Base-by-base conservation (phyloP, 2,888 invertebrate species). In the Gryllus longicercus region DNA sequence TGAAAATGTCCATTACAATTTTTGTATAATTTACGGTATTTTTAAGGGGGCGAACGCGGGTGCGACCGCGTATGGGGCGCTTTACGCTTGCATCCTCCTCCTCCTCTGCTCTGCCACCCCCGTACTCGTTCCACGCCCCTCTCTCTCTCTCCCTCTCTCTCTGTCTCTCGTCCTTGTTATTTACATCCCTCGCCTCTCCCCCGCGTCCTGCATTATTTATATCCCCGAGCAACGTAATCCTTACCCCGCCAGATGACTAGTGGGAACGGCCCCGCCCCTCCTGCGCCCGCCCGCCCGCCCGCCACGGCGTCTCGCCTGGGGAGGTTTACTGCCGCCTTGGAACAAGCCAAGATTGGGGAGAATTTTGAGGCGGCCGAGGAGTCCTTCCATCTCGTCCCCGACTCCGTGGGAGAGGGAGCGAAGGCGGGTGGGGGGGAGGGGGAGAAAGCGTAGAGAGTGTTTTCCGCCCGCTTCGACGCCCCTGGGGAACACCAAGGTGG, bases 21-120 rank as follows among this genome's bases (percentile, higher is more conserved):
- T 63, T 63, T 63, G 63, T 63, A 63, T 63, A 63, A 63, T 63
- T 63, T 63, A 63, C 63, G 63, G 16, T 63, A 63, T 63, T 63
- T 63, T 63, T 63, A 63, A 63, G 63, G 63, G 16, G 8, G 8
- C 1, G 12, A 18, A 63, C 63, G 63, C 63, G 63, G 16, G n/a
- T 63, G 63, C 16, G 16, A 4, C n/a, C 63, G 63, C 63, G 63
- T n/a, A 63, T 63, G 63, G 63, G 16, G 16, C 18, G 63, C 63
- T 63, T 63, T 63, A 63, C n/a, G 63, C 16, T 16, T 63, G 1
- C 63, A 16, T 5, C 11, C 16, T 5, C 63, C 63, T n/a, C 5
- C 63, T 4, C 63, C n/a, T 14, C 63, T 14, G n/a, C 63, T 63
- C 16, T 63, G 14, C 16, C 63, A 63, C 4, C 63, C 63, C 14